These are phyloP conservation scores for Pygoscelis antarcticus DNA, from an alignment of 2,113 vertebrate genomes.

Conservation along the genomic window DNA sequence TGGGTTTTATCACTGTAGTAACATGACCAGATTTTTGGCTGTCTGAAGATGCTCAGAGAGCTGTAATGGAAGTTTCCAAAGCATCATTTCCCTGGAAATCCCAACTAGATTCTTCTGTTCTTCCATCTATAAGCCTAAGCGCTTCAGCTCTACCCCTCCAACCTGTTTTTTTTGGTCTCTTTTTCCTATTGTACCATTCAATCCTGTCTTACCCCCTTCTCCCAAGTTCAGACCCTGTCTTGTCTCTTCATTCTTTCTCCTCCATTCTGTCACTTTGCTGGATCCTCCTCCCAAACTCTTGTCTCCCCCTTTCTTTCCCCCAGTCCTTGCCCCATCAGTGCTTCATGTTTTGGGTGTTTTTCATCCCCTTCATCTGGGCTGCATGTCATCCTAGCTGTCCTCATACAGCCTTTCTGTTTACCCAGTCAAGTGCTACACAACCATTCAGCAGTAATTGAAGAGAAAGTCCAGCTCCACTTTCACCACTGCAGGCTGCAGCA, in stretches of 20 bases:
- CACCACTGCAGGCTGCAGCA: neutral
- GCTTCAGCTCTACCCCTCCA: neutral
- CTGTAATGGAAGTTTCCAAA: neutral
- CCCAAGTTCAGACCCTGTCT: neutral
- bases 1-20: neutral
- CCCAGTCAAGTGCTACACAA: neutral
- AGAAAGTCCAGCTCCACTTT: neutral
- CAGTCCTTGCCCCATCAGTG: neutral
- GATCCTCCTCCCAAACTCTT: neutral
- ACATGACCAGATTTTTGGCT: neutral
- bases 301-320: neutral
- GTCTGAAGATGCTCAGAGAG: neutral
- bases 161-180: rapidly evolving
- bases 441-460: neutral
- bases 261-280: neutral
- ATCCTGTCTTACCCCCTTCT: neutral
- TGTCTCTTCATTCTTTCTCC: neutral
- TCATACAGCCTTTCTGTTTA: neutral
- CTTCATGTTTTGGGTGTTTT: neutral
- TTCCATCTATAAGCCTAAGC: neutral
- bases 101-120: neutral
- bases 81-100: neutral
- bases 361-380: neutral
- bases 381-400: neutral
- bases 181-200: neutral